phyloP scores from a whole-genome alignment of 2,113 vertebrate genomes.

The Myodes glareolus region DNA sequence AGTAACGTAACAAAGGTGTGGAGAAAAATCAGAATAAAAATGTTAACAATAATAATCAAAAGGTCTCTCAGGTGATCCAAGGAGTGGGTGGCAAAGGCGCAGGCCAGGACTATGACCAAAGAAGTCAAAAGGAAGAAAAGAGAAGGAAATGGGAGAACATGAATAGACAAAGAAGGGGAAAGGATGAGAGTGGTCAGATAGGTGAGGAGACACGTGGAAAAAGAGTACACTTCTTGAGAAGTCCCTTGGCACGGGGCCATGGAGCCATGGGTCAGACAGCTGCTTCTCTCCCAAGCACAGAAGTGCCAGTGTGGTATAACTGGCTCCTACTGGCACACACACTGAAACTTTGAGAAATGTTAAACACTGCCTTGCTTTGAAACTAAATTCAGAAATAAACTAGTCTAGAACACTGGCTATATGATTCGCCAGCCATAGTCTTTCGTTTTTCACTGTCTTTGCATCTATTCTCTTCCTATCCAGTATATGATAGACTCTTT shows the following conservation, averaged over 20 bases:
- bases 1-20: neutral
- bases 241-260: neutral
- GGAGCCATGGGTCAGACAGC: neutral
- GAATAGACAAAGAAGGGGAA: neutral
- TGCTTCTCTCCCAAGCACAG: neutral
- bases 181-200: no score
- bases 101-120: neutral
- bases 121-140: neutral
- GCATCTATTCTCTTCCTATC: neutral
- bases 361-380: neutral
- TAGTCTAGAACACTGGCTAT: neutral
- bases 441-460: neutral
- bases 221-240: neutral
- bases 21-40: neutral
- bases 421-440: neutral
- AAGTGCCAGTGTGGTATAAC: no score
- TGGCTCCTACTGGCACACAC: fast-evolving
- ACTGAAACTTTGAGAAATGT: neutral
- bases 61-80: neutral
- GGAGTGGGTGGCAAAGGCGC: neutral
- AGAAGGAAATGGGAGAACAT: no score
- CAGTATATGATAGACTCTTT: neutral
- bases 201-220: neutral
- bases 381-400: neutral
- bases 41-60: neutral